Conservation (phyloP, 2,888 invertebrate species). For the Willowsia nigromaculata region DNA sequence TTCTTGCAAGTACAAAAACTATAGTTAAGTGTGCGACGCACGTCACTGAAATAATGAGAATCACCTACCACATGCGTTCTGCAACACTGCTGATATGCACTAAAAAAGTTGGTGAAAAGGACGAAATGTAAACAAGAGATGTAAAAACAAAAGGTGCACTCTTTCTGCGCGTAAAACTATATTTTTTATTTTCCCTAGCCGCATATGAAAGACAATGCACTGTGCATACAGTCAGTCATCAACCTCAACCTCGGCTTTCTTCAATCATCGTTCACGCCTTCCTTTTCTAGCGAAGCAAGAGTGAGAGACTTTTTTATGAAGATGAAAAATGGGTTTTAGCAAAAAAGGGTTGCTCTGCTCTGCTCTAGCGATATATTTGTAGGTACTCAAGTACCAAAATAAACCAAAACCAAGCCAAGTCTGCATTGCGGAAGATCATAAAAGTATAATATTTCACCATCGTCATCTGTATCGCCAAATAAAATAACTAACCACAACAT, state of each 20-base stretch:
- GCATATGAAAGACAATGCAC: background rate
- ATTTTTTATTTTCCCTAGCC: background rate
- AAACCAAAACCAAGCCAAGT: slow-evolving; percentile 7
- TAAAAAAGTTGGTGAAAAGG: no score
- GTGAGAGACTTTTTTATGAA: background rate
- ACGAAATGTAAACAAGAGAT: background rate
- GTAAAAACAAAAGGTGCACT: background rate
- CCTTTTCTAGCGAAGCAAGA: background rate
- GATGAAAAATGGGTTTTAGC: background rate
- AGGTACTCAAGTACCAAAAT: background rate
- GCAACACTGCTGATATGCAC: no score
- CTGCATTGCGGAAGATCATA: slow-evolving; percentile 33
- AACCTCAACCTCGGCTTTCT: background rate
- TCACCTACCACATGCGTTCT: background rate
- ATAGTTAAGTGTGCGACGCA: background rate
- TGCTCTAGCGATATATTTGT: background rate
- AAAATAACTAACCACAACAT: no score
- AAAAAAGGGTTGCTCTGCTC: background rate
- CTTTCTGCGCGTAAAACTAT: no score
- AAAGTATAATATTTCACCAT: background rate
- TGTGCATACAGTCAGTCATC: background rate
- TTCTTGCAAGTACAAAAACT: no score
- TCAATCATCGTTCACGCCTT: slow-evolving; percentile 3
- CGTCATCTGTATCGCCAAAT: no score
- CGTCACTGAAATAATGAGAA: background rate